Evolutionary conservation across 2,797 vertebrate species (phyloP).

Genomic region (Thripadectes ignobilis): DNA sequence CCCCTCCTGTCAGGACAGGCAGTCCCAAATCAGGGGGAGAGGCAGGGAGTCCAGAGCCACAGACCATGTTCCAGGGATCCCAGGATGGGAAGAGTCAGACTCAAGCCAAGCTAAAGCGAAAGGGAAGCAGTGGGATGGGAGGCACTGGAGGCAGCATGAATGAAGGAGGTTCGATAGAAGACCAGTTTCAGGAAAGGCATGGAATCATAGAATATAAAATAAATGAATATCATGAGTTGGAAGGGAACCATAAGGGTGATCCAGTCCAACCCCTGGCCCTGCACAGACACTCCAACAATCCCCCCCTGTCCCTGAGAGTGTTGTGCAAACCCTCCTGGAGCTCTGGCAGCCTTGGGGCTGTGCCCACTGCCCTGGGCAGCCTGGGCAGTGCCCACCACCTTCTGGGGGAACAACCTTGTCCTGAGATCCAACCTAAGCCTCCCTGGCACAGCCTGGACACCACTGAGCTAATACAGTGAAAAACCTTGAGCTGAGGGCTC

Average conservation of each 20-base stretch:
- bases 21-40: accelerated
- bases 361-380: neutral
- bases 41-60: neutral
- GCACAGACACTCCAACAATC: neutral
- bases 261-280: accelerated
- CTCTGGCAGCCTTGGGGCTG: accelerated
- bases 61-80: neutral
- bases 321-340: accelerated
- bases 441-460: neutral
- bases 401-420: neutral
- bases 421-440: accelerated
- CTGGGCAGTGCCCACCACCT: neutral
- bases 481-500: neutral
- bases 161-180: neutral
- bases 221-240: neutral
- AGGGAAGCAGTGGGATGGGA: neutral
- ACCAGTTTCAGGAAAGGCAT: neutral
- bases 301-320: accelerated
- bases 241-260: neutral
- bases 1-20: neutral
- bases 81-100: neutral
- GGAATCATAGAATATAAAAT: neutral
- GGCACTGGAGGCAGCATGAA: neutral
- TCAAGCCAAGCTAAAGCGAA: neutral
- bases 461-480: neutral